Conservation (phyloP, 1,140 invertebrate genomes). For the Palaemon carinicauda region DNA sequence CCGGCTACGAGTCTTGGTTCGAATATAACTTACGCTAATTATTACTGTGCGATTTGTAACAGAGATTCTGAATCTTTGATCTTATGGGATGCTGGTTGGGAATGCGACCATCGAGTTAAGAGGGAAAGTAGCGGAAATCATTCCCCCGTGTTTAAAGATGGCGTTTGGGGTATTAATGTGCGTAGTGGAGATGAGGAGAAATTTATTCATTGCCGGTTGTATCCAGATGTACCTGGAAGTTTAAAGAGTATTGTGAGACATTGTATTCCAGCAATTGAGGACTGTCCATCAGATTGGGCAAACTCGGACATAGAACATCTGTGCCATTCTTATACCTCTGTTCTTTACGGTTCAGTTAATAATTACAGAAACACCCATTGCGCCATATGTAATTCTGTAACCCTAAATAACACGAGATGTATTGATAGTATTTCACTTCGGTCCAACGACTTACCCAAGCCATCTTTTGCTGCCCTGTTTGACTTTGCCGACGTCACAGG, state of each 20-base stretch:
- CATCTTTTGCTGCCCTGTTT: constrained; percentile 68
- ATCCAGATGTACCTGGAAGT: constrained; percentile 62
- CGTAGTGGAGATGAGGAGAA: constrained; percentile 37
- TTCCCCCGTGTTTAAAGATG: constrained; percentile 59
- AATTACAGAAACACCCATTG: constrained; percentile 71
- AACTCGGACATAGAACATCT: constrained; percentile 59
- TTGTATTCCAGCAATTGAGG: constrained; percentile 60
- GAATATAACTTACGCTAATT: constrained; percentile 69
- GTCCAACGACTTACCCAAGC: not conserved
- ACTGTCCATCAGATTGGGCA: constrained; percentile 63
- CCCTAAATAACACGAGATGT: constrained; percentile 64
- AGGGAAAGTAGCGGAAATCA: not conserved
- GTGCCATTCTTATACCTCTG: constrained; percentile 65
- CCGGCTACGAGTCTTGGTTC: constrained; percentile 66
- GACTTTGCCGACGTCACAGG: constrained; percentile 64
- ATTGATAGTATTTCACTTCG: constrained; percentile 36
- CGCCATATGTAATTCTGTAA: constrained; percentile 69
- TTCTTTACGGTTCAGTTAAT: constrained; percentile 62
- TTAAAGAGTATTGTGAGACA: constrained; percentile 61
- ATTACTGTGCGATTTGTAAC: constrained; percentile 71
- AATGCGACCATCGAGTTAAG: constrained; percentile 62
- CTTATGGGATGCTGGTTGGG: constrained; percentile 66
- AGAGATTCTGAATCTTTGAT: constrained; percentile 60
- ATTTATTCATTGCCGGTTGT: constrained; percentile 61
- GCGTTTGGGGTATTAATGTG: constrained; percentile 61